A percentile compares a stretch with the other conserved stretches of the same genome.
Conservation (phyloP, 1,140 invertebrate species). For the Hypothenemus hampei region DNA sequence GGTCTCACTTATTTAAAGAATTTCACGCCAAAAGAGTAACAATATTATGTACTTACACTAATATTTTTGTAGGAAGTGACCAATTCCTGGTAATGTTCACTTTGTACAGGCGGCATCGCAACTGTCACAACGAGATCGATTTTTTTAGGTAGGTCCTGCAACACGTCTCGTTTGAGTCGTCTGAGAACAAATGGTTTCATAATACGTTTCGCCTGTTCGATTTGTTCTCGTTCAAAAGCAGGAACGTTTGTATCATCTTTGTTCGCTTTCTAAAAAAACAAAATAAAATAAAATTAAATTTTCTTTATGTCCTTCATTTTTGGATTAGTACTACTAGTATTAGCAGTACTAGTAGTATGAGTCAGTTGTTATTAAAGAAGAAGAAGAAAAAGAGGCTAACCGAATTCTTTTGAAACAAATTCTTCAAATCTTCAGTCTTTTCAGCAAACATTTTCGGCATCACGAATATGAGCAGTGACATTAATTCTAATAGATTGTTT, state of each 20-base stretch:
- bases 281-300: not conserved
- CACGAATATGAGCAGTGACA: slow-evolving; percentile 91
- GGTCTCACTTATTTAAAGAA: too few relatives aligned
- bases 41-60: slow-evolving; percentile 42
- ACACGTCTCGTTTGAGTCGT: slow-evolving; percentile 82
- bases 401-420: slow-evolving; percentile 72
- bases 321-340: too few relatives aligned
- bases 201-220: slow-evolving; percentile 88
- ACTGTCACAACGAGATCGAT: slow-evolving; percentile 61
- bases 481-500: slow-evolving; percentile 93
- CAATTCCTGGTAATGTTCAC: slow-evolving; percentile 67
- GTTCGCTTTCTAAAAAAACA: slow-evolving; percentile 31
- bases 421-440: slow-evolving; percentile 83
- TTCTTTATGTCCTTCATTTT: not conserved
- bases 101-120: slow-evolving; percentile 65
- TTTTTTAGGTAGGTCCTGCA: slow-evolving; percentile 77
- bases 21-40: not conserved
- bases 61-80: slow-evolving; percentile 65
- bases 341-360: too few relatives aligned
- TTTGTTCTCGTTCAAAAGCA: slow-evolving; percentile 82
- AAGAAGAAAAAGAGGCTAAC: too few relatives aligned
- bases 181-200: slow-evolving; percentile 94
- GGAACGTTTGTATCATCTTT: slow-evolving; percentile 55
- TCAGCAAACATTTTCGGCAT: slow-evolving; percentile 92
- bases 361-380: too few relatives aligned